A percentile compares a stretch with the other conserved stretches of the same genome.
phyloP scores from a whole-genome alignment of 1,140 invertebrate genomes.

The Lanistes nyassanus region DNA sequence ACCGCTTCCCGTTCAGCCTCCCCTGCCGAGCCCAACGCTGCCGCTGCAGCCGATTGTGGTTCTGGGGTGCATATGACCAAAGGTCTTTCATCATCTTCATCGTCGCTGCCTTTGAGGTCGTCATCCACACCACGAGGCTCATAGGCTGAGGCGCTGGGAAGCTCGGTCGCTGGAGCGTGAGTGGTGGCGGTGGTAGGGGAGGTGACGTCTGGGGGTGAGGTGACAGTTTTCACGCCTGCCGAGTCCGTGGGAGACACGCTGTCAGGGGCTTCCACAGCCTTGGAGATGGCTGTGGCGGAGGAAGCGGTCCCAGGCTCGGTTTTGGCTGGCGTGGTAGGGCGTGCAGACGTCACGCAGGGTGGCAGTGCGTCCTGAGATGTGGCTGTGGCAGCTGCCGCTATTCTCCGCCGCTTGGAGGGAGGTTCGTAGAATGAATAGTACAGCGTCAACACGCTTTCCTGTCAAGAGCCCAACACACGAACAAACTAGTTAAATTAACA shows the following conservation, averaged over 20 bases:
- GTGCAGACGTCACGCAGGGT: neutral
- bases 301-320: neutral
- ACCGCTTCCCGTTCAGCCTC: no score
- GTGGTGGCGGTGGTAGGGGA: neutral
- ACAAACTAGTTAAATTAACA: neutral
- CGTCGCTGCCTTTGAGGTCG: conserved; percentile 14
- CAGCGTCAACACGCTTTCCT: conserved; percentile 22
- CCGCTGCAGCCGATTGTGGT: no score
- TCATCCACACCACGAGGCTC: neutral
- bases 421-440: conserved; percentile 26
- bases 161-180: neutral
- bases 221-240: neutral
- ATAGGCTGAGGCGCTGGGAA: neutral
- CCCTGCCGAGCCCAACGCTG: no score
- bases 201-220: neutral
- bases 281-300: conserved; percentile 13
- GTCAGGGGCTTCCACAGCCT: conserved; percentile 13
- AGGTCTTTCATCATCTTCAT: conserved; percentile 22
- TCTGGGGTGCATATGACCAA: conserved; percentile 7
- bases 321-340: conserved; percentile 3
- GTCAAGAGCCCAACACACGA: neutral
- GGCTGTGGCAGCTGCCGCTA: conserved; percentile 13
- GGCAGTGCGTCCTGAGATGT: conserved; percentile 2
- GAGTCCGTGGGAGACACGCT: neutral
- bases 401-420: conserved; percentile 13